Evolutionary conservation across 2,113 vertebrate species (phyloP).

Genomic region (Podarcis raffonei): DNA sequence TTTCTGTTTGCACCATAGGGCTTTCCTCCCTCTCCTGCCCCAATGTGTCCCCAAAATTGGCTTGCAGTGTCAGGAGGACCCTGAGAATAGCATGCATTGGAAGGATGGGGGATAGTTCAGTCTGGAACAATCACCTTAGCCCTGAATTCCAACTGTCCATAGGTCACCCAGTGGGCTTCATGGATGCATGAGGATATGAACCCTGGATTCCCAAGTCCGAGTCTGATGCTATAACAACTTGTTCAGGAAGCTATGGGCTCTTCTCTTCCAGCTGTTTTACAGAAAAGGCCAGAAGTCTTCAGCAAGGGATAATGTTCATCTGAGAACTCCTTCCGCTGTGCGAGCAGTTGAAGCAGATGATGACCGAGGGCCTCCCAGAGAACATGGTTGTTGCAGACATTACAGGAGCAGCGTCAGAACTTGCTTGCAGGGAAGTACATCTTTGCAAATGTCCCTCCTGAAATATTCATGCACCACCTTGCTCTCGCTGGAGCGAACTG

Average conservation of each 20-base stretch:
- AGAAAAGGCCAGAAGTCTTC: background rate
- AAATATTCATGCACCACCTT: slow-evolving; percentile 13
- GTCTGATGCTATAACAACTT: too few relatives aligned
- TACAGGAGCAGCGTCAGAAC: background rate
- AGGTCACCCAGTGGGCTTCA: too few relatives aligned
- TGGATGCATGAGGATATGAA: too few relatives aligned
- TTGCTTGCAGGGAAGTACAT: background rate
- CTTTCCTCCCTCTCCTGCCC: too few relatives aligned
- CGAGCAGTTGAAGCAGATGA: background rate
- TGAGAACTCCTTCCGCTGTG: background rate
- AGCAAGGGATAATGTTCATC: background rate
- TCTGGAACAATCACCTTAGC: too few relatives aligned
- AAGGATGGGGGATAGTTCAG: too few relatives aligned
- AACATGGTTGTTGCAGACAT: background rate
- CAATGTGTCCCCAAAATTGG: too few relatives aligned
- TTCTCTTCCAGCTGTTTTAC: background rate
- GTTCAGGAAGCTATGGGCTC: background rate
- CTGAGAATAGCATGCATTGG: too few relatives aligned
- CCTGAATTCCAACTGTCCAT: too few relatives aligned
- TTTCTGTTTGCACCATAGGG: too few relatives aligned
- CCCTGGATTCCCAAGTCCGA: too few relatives aligned
- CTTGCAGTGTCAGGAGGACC: too few relatives aligned
- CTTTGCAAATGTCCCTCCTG: slow-evolving; percentile 1
- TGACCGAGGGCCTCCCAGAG: background rate
- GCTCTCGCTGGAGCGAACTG: background rate